Evolutionary conservation across 2,113 vertebrate species (phyloP), one percentile per base, ranked within the genome.

Genomic region (Rhinopomastus cyanomelas): DNA sequence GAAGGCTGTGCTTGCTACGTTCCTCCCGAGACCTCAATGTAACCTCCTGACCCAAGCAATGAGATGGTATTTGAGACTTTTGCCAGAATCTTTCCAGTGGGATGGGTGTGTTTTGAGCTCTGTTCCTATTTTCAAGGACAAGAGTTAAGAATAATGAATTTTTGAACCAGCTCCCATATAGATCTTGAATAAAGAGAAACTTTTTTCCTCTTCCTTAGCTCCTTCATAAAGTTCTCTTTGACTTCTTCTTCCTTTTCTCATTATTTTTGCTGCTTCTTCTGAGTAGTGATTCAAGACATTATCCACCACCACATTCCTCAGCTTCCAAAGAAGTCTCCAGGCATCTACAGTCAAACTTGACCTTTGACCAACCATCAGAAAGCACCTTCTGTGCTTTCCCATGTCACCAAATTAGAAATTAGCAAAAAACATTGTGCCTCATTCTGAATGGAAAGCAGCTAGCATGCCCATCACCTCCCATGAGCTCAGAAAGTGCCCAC

Each of bases 1-100:
- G 57, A 66, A 71, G 27, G 27, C 66, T 66, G 39, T 12, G 8
- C 22, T 61, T 56, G 23, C 21, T 15, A 29, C 2, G 0, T 56
- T 66, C 51, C 11, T 66, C n/a, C 52, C 56, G 18, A 57, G 32
- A 51, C 8, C 3, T 44, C 0, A 0, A 18, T 14, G 11, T 23
- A 74, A 49, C 7, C n/a, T 69, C 30, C 39, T 76, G 64, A 52
- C 36, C 12, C 29, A 71, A 17, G 11, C 62, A 32, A 5, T 5
- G 9, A 30, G n/a, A 64, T 2, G 9, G 17, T 8, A 60, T 65
- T 49, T 59, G 20, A 11, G 30, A 25, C 13, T 69, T 90, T 51
- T 46, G 17, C 48, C 48, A 61, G 21, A 13, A 11, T 55, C 3
- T 60, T 73, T 52, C 30, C 49, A 65, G 17, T 37, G 21, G 18